phyloP scores from a whole-genome alignment of 2,113 vertebrate genomes.

The Caloenas nicobarica region DNA sequence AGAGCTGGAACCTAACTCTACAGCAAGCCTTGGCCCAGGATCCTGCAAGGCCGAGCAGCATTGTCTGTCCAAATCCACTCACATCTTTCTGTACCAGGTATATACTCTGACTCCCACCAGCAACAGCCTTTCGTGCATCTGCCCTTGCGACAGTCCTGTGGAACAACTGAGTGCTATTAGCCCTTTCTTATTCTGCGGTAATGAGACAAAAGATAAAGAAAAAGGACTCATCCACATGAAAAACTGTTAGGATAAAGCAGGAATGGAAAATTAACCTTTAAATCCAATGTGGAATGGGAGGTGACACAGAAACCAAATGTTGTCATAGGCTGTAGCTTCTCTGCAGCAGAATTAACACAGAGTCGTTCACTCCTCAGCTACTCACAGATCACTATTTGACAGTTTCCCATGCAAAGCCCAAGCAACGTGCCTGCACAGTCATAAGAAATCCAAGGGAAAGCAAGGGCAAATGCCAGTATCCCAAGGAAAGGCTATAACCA shows the following conservation, averaged over 20 bases:
- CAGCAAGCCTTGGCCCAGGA: not conserved
- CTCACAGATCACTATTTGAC: not conserved
- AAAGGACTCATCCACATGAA: not conserved
- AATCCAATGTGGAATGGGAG: not conserved
- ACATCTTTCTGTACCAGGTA: not conserved
- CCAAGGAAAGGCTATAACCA: not conserved
- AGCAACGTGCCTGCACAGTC: not conserved
- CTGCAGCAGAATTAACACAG: not conserved
- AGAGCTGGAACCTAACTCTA: not conserved
- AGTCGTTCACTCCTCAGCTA: not conserved
- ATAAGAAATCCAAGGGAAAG: not conserved
- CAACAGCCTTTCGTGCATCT: not conserved
- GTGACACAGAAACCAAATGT: not conserved
- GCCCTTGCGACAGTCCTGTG: not conserved
- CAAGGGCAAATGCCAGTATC: not conserved
- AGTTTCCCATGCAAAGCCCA: not conserved
- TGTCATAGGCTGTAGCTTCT: not conserved
- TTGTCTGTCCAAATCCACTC: not conserved
- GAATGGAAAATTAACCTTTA: not conserved
- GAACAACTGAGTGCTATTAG: not conserved
- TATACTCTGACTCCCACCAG: accelerated
- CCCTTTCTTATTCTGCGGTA: not conserved
- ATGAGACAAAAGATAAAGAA: not conserved
- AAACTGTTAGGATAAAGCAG: not conserved
- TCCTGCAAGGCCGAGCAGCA: not conserved